Evolutionary conservation across 2,888 invertebrate species (phyloP).

Genomic region (Phytoseiulus persimilis): DNA sequence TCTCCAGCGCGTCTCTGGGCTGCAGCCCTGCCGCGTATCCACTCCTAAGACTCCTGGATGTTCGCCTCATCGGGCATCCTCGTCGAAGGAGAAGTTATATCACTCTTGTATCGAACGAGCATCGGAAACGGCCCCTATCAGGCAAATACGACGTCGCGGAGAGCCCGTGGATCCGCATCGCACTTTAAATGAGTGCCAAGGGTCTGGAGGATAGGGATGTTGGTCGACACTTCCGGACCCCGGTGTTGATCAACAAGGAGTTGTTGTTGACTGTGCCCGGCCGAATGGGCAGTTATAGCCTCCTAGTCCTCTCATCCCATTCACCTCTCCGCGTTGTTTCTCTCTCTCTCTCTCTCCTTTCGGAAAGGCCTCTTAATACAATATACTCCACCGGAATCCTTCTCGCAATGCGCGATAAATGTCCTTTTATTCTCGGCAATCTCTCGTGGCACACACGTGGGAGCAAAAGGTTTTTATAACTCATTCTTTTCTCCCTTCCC

Average conservation of each 20-base stretch:
- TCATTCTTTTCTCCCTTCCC: not conserved
- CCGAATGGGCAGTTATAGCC: not conserved
- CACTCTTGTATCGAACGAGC: too few species aligned
- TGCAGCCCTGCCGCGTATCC: too few species aligned
- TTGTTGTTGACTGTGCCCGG: not conserved
- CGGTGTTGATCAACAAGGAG: too few species aligned
- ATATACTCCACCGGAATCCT: not conserved
- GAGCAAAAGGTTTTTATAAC: not conserved
- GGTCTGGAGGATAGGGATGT: not conserved
- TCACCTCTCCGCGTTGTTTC: not conserved
- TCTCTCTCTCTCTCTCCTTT: not conserved
- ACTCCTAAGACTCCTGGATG: too few species aligned
- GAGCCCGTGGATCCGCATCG: too few species aligned
- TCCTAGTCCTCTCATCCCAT: not conserved
- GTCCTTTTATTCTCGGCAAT: not conserved
- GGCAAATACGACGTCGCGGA: too few species aligned
- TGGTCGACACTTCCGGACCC: not conserved
- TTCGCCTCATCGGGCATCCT: too few species aligned
- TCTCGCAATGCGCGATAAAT: not conserved
- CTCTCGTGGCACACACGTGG: not conserved
- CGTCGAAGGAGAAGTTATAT: too few species aligned
- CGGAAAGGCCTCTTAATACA: not conserved
- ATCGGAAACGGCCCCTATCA: too few species aligned
- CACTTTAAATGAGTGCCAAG: too few species aligned
- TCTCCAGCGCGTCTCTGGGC: too few species aligned